phyloP scores from a whole-genome alignment of 2,888 invertebrate species.

The Litoditis marina region DNA sequence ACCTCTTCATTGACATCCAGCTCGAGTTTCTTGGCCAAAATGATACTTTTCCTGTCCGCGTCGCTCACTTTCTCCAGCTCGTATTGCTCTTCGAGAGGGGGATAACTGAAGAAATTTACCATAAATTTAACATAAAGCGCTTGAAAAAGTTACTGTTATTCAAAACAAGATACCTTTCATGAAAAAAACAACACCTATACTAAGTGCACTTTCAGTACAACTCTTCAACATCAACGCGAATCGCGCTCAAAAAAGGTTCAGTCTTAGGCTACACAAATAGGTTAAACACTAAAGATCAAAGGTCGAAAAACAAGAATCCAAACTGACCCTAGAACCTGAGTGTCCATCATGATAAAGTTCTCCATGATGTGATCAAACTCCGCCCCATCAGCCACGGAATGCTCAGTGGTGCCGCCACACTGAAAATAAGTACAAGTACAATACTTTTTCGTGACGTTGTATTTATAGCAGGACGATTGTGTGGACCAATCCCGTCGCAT shows the following conservation, averaged over 20 bases:
- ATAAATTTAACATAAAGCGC: no score
- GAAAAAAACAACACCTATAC: no score
- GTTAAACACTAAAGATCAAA: no score
- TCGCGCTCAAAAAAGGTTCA: no score
- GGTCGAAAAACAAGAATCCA: no score
- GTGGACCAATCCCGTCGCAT: no score
- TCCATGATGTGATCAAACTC: conserved; percentile 58
- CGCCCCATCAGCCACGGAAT: conserved; percentile 52
- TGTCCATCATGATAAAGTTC: conserved; percentile 48
- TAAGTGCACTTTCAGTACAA: no score
- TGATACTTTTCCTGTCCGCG: conserved; percentile 22
- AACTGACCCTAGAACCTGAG: conserved; percentile 28
- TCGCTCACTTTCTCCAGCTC: conserved; percentile 22
- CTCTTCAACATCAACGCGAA: no score
- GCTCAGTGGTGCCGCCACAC: conserved; percentile 54
- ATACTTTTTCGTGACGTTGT: neutral
- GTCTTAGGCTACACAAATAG: no score
- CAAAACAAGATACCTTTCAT: no score
- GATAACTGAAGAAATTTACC: conserved; percentile 22
- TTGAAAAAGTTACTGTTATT: no score
- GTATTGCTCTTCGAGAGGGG: conserved; percentile 32
- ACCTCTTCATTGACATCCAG: conserved; percentile 37
- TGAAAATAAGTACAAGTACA: conserved; percentile 3
- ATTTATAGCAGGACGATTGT: no score
- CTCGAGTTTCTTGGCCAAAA: conserved; percentile 38